A percentile compares a stretch with the other conserved stretches of the same genome.
Conservation (phyloP, 2,888 invertebrate species). For the Idaea aversata region DNA sequence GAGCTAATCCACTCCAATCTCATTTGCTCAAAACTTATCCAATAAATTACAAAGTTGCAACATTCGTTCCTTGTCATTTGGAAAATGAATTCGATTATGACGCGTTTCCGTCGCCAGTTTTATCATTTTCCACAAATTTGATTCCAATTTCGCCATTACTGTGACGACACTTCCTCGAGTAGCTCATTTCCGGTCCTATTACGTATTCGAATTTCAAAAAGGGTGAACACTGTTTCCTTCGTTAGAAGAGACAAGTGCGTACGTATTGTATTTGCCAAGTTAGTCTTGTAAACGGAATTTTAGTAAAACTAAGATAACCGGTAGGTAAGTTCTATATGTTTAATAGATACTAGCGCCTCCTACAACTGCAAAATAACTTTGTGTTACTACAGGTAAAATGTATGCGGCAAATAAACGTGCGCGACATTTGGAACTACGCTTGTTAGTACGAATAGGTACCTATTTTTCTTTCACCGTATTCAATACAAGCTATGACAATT, state of each 20-base stretch:
- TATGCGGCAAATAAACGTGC: not conserved
- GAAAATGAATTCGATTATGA: constrained; percentile 26
- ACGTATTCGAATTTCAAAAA: constrained; percentile 23
- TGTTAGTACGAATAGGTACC: not conserved
- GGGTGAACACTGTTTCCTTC: not conserved
- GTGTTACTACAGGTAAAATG: not conserved
- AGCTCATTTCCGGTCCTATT: constrained; percentile 16
- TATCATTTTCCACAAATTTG: constrained; percentile 29
- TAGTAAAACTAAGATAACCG: not conserved
- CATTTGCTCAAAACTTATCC: not conserved
- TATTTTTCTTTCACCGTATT: not conserved
- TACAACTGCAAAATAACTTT: not conserved
- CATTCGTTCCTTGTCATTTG: constrained; percentile 2
- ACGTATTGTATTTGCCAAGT: not conserved
- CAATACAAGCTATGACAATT: not conserved
- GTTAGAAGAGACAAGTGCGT: not conserved
- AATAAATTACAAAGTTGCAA: constrained; percentile 4
- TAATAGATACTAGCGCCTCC: not conserved
- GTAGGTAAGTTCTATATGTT: not conserved
- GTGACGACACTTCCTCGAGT: constrained; percentile 22
- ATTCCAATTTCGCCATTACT: constrained; percentile 27
- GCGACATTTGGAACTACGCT: not conserved
- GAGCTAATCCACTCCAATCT: not conserved
- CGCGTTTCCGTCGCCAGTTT: constrained; percentile 26
- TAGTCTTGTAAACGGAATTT: not conserved